Conservation (phyloP, 1,140 invertebrate genomes). For the Drosophila ironensis region DNA sequence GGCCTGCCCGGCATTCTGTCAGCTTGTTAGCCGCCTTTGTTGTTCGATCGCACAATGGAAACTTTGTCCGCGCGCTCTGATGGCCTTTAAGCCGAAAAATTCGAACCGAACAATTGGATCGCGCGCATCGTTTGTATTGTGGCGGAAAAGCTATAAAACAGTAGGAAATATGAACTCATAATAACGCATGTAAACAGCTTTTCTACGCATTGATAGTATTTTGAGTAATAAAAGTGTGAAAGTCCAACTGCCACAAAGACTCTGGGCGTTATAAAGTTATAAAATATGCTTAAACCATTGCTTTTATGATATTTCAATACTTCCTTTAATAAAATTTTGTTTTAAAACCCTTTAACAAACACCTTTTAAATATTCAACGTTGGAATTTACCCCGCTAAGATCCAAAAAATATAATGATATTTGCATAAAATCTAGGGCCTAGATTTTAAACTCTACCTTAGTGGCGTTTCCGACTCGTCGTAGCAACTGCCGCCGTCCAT, state of each 20-base stretch:
- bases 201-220: slow-evolving; percentile 4
- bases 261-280: no score
- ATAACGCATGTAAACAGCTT: slow-evolving; percentile 3
- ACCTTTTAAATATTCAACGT: no score
- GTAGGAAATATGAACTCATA: slow-evolving; percentile 27
- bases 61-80: slow-evolving; percentile 12
- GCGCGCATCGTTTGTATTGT: slow-evolving; percentile 2
- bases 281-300: no score
- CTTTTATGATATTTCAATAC: background rate
- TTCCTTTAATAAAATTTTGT: background rate
- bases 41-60: background rate
- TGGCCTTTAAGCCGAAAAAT: slow-evolving; percentile 13
- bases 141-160: slow-evolving; percentile 7
- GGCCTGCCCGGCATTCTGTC: slow-evolving; percentile 29
- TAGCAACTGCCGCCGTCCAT: slow-evolving; percentile 82
- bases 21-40: slow-evolving; percentile 47
- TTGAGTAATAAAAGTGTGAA: slow-evolving; percentile 16
- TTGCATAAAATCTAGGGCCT: no score
- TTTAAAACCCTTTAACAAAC: no score
- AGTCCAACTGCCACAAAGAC: background rate
- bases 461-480: slow-evolving; percentile 80
- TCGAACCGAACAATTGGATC: slow-evolving; percentile 9
- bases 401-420: no score
- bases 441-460: slow-evolving; percentile 72
- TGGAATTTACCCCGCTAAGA: no score